phyloP scores from a whole-genome alignment of 2,113 vertebrate species.

The Odontesthes bonariensis region DNA sequence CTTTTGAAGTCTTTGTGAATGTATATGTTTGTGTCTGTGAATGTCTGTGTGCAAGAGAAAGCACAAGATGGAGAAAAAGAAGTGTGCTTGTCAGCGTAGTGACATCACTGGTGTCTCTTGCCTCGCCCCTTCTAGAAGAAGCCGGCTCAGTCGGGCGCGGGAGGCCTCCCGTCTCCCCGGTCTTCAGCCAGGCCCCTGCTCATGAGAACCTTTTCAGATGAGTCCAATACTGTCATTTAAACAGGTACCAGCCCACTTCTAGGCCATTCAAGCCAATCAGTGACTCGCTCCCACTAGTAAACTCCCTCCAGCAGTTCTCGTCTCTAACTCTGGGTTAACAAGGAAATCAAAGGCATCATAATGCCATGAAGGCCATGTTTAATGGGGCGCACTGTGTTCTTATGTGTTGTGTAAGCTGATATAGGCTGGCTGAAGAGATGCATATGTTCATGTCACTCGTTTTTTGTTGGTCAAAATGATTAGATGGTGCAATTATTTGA shows the following conservation, averaged over 20 bases:
- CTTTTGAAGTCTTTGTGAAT: constrained; percentile 47
- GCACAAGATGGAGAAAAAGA: constrained; percentile 24
- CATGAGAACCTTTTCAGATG: constrained; percentile 99
- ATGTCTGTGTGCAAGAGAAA: constrained; percentile 26
- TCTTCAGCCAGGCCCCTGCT: constrained; percentile 96
- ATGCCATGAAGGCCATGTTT: constrained; percentile 5
- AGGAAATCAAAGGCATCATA: constrained; percentile 29
- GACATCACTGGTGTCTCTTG: constrained; percentile 82
- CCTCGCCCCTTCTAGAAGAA: constrained; percentile 91
- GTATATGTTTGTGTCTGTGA: constrained; percentile 24
- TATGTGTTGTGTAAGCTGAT: constrained; percentile 55
- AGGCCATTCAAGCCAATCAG: constrained; percentile 64
- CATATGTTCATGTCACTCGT: constrained; percentile 7
- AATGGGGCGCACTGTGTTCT: constrained; percentile 29
- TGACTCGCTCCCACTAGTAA: constrained; percentile 26
- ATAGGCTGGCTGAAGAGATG: constrained; percentile 76
- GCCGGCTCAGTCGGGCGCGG: constrained; percentile 84
- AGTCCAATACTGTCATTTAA: constrained; percentile 93
- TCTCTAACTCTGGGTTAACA: constrained; percentile 45
- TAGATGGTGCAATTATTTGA: constrained; percentile 10
- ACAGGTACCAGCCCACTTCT: constrained; percentile 89
- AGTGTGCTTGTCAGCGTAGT: constrained; percentile 52
- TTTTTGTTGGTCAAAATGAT: neutral
- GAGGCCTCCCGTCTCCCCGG: constrained; percentile 85
- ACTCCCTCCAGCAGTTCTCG: constrained; percentile 16